Evolutionary conservation across 2,113 vertebrate species (phyloP), one percentile per base, ranked within the genome.

Genomic region (Cottus gobio): DNA sequence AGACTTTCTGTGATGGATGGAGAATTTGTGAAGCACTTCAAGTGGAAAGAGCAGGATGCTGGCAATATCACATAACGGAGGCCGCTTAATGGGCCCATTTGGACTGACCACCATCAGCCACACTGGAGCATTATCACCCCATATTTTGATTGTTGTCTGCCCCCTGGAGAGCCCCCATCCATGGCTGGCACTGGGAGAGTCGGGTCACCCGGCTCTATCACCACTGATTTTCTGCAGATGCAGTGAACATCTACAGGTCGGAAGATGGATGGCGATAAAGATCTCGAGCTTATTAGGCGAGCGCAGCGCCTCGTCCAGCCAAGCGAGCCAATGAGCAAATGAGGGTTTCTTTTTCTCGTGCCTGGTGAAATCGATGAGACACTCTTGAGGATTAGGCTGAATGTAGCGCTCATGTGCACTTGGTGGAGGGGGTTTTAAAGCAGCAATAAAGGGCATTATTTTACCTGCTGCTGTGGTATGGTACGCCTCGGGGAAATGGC

Each of bases 31-130:
- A 30, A 79, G 57, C 70, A 39, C 31, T 65, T 74, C 39, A 54
- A 68, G 69, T 28, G 56, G 44, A 71, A 56, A 71, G 44, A 84
- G 61, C 37, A 72, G 42, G 70, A 85, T 73, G 66, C 67, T 12
- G 44, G 10, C 56, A 7, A 10, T 56, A 54, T 78, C 73, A 18
- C 15, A 64, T 85, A 88, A 84, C 62, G 4, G 5, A 79, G 44
- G 65, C 64, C 67, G 62, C 16, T 72, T 91, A 85, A 90, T 82
- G 77, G 77, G 34, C 20, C 66, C 60, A 77, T 88, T 89, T 87
- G 34, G 67, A 69, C 52, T 30, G 50, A 82, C 66, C 46, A 63
- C 44, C 72, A 83, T 78, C 65, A 76, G 77, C 84, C 83, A 52
- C 73, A 80, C 63, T 84, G 37, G 13, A 54, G 48, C 80, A 78